Evolutionary conservation across 2,888 invertebrate species (phyloP), one percentile per base, ranked within the genome.

Genomic region (Drosophila phalerata): DNA sequence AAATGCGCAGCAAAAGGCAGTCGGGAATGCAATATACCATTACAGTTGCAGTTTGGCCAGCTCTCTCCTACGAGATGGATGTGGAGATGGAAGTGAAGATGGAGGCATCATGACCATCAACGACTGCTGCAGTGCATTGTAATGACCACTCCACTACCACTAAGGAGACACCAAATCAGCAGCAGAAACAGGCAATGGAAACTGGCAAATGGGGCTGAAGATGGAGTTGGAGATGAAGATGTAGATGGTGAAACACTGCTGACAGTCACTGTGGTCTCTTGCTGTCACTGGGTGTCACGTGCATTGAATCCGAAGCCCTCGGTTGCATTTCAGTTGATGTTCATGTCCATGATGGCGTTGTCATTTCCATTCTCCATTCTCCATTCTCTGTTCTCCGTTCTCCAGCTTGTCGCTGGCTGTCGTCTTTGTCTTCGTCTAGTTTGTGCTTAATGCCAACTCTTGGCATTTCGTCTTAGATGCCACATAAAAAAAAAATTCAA

Each of bases 361-460:
- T 63, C 78, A 68, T 68, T 65, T 61, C 60, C 63, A 77, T 73
- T 77, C 67, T 66, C 69, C 58, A 42, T 42, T 22, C 60, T 43
- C 48, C 19, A 1, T 49, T 2, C 11, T 19, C 19, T 3, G 8
- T 28, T 28, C 30, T 43, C 42, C 42, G 28, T 30, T 37, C 62
- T 58, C 73, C 73, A 45, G 43, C 17, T 22, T 22, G 28, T 37
- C 22, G 17, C 43, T 45, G 47, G 6, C 30, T 30, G 40, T 68
- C 60, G 56, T 72, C 45, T 37, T 67, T 58, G 82, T 72, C 67
- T 64, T 72, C 77, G 66, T 52, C 57, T 58, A 34, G 47, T 58
- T 48, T 63, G 64, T 85, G 85, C 83, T 83, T 85, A 83, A 80
- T 77, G 83, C 74, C 83, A 88, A 83, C 81, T 85, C 74, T 83